Base-by-base conservation (phyloP, 2,888 invertebrate species). In the Mythimna albipuncta region DNA sequence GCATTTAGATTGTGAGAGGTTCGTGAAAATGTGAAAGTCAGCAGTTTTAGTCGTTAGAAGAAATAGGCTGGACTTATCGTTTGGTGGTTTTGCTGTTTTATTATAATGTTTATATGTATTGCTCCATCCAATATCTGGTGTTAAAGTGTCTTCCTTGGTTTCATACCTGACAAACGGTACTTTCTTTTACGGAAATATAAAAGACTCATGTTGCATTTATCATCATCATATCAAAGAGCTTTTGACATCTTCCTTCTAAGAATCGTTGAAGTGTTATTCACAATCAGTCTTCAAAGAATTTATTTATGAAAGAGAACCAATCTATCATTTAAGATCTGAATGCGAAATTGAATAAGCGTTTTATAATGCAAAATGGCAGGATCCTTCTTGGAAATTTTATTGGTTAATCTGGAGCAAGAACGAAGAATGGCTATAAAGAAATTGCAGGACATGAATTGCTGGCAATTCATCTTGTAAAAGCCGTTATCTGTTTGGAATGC, bases 281-380 rank as follows among this genome's bases (percentile, higher is more conserved):
- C 70, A 38, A 54, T 61, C 35, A 58, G 66, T 19, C 41, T 54
- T 44, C 54, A 59, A 68, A 11, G 35, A 62, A 52, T 65, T 59
- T 70, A 83, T 70, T 68, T 65, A 32, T 19, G 38, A 58, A 66
- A 69, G 35, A 55, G 69, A 38, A 52, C 54, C 58, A 54, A 72
- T 81, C 75, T 41, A 68, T 79, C 74, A 83, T 68, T 79, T 79
- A 68, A 65, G 55, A n/a, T 11, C 5, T 81, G 84, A 81, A 75
- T 81, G 68, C 62, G 52, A 84, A 84, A 84, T 81, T 81, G 84
- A 52, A 81, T 81, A 84, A 81, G 58, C 54, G 80, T 62, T 62
- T 58, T 55, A 55, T 52, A 62, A 67, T 67, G 50, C 69, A 70
- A 81, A 84, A 68, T 69, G 47, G n/a, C 84, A 80, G 54, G 66